These are phyloP conservation scores for Drosophila ezoana DNA, from an alignment of 2,888 invertebrate genomes.

Conservation along the genomic window DNA sequence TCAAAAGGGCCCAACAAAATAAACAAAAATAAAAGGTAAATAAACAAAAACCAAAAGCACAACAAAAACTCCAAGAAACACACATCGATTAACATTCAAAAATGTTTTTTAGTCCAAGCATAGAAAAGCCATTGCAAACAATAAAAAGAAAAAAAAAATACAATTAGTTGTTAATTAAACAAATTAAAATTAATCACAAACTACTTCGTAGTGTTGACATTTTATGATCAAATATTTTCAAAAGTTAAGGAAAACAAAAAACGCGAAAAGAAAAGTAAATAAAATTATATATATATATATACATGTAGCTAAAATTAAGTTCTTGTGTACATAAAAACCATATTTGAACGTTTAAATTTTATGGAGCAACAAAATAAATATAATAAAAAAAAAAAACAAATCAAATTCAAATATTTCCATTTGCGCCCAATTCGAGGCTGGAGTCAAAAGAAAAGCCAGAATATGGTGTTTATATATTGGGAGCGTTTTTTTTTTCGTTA, in stretches of 20 bases:
- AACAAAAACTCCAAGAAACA: constrained; percentile 38
- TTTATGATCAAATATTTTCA: constrained; percentile 59
- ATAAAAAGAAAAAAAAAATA: neutral
- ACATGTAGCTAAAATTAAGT: constrained; percentile 58
- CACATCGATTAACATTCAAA: constrained; percentile 76
- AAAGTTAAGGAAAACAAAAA: constrained; percentile 28
- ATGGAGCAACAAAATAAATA: constrained; percentile 56
- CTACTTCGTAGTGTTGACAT: constrained; percentile 49
- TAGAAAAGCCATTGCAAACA: constrained; percentile 13
- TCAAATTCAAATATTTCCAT: constrained; percentile 10
- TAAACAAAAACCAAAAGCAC: constrained; percentile 32
- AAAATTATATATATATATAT: constrained; percentile 31
- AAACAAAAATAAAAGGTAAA: constrained; percentile 26
- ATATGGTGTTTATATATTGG: constrained; percentile 53
- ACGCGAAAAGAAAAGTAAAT: constrained; percentile 26
- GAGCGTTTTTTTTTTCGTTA: constrained; percentile 39
- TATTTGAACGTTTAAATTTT: constrained; percentile 77
- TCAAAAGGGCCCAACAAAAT: constrained; percentile 74
- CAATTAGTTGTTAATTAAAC: constrained; percentile 55
- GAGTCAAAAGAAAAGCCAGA: constrained; percentile 36
- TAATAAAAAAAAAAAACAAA: constrained; percentile 30
- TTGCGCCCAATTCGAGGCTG: neutral
- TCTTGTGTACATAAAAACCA: constrained; percentile 67
- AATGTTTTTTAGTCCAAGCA: constrained; percentile 70
- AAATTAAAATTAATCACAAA: constrained; percentile 41